phyloP scores from a whole-genome alignment of 1,140 invertebrate species.

The Penaeus indicus region DNA sequence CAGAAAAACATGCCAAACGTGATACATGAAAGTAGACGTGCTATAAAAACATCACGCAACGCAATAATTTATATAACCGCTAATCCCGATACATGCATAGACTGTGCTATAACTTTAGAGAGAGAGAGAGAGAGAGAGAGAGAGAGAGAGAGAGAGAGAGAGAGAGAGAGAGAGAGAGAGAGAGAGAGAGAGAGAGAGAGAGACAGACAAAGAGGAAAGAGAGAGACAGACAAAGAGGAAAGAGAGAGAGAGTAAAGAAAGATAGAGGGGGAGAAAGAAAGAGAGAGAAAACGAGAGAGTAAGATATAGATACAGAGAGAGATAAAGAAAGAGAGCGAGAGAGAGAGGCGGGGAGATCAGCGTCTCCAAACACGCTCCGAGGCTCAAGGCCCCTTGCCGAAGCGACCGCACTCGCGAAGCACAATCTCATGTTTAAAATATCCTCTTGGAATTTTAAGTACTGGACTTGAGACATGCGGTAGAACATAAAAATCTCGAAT shows the following conservation, averaged over 20 bases:
- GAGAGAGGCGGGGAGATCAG: neutral
- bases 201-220: neutral
- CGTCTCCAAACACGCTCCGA: neutral
- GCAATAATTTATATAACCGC: too few species aligned
- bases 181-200: neutral
- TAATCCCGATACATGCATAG: too few species aligned
- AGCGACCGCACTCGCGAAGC: too few species aligned
- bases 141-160: conserved; percentile 16
- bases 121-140: neutral
- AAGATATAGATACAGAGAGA: neutral
- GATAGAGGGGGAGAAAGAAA: neutral
- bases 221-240: neutral
- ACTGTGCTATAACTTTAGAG: neutral
- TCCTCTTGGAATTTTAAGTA: too few species aligned
- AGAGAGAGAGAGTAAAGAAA: neutral
- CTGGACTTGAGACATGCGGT: neutral
- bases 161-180: neutral
- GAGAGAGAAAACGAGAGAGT: neutral
- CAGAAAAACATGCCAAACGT: too few species aligned
- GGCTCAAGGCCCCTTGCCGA: too few species aligned
- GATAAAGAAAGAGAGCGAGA: too few species aligned
- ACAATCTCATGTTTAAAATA: neutral
- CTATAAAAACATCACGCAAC: too few species aligned
- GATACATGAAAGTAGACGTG: too few species aligned
- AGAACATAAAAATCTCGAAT: neutral